Evolutionary conservation across 2,797 vertebrate species (phyloP), one percentile per base, ranked within the genome.

Genomic region (Gadopsis marmoratus): DNA sequence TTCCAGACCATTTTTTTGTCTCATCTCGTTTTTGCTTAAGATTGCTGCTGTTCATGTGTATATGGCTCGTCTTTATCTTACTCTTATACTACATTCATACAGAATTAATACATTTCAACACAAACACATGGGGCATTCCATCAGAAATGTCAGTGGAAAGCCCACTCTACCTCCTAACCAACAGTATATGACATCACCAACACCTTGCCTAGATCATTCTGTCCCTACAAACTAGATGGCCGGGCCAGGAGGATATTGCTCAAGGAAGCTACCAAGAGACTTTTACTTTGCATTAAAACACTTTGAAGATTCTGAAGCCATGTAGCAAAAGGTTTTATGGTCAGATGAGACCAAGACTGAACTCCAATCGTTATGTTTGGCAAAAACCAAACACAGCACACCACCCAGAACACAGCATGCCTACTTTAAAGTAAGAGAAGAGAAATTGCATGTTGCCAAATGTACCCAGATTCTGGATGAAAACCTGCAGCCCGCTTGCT

Each of bases 1-100:
- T 76, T 75, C 58, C 71, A 66, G 66, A 9, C 43, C 51, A 65
- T 12, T 33, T 48, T 43, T 17, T 64, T 43, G 21, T 71, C 35
- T 67, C 39, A 8, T 31, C 33, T 56, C 1, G 26, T 33, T 33
- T 33, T 33, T 33, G 33, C 33, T 33, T 1, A 33, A 33, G 33
- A 33, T 37, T 37, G 45, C 23, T 61, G 53, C 39, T 58, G 56
- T 12, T 21, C 17, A 48, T 12, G 39, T 12, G 39, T 39, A 14
- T 41, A 13, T 41, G 39, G 10, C 39, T 39, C 39, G 3, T 41
- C 39, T 41, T 41, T 37, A 8, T 37, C 39, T 41, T 41, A 11
- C 11, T 12, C 39, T 41, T 41, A 12, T 12, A 12, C 39, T 41
- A 41, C 39, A 41, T 41, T 41, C 39, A 41, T 11, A 41, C 39